A percentile compares a stretch with the other conserved stretches of the same genome.
phyloP scores from a whole-genome alignment of 1,140 invertebrate species.

The Galendromus occidentalis region DNA sequence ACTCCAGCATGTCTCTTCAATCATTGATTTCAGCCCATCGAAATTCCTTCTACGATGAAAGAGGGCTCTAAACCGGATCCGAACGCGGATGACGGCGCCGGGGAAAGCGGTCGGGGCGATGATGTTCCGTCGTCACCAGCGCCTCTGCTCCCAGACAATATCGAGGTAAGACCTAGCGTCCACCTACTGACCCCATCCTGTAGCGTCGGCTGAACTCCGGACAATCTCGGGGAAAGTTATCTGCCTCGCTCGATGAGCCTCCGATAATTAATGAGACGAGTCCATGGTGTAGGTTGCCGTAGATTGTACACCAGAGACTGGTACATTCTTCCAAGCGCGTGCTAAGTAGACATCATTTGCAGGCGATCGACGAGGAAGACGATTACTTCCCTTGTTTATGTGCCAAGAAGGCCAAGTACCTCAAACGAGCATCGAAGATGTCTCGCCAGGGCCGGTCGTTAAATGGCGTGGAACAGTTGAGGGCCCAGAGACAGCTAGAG shows the following conservation, averaged over 20 bases:
- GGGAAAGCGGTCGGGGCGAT: not conserved
- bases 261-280: too few species aligned
- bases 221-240: too few species aligned
- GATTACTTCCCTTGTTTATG: constrained; percentile 8
- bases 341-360: not conserved
- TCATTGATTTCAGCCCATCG: too few species aligned
- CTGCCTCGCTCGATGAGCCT: too few species aligned
- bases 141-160: not conserved
- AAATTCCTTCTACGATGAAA: too few species aligned
- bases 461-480: not conserved
- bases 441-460: not conserved
- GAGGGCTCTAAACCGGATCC: not conserved
- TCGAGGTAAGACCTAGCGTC: not conserved
- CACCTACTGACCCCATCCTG: too few species aligned
- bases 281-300: too few species aligned
- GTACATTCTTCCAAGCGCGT: too few species aligned
- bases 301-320: too few species aligned
- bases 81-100: not conserved
- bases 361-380: constrained; percentile 5
- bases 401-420: constrained; percentile 7
- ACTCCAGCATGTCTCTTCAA: too few species aligned
- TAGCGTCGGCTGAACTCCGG: too few species aligned
- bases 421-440: constrained; percentile 2
- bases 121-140: not conserved
- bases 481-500: not conserved